Base-by-base conservation (phyloP, 2,113 vertebrate species). In the Lagopus muta region DNA sequence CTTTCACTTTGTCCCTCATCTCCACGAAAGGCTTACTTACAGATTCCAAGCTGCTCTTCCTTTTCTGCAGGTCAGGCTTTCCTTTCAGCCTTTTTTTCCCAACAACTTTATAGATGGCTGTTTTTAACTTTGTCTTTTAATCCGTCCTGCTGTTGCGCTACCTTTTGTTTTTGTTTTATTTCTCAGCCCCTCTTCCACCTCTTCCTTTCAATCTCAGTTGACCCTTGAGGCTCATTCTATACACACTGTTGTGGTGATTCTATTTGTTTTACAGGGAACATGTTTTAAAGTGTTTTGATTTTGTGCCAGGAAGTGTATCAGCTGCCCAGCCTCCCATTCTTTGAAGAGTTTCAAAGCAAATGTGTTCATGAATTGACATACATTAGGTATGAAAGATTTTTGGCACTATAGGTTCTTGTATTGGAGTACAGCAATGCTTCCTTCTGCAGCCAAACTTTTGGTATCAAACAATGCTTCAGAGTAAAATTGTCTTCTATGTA, bases 321-420 rank as follows among this genome's bases (percentile, higher is more conserved):
- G 70, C 54, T 97, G 57, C 64, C 28, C 60, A 61, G 6, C 73
- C 38, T 79, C 74, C 62, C 62, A 30, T 74, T 70, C 61, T 91
- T 88, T 78, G 60, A 89, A 82, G 79, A 65, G 36, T 94, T 94
- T 79, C 61, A 91, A 83, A 94, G 80, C 79, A 88, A 58, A 75
- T 81, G 36, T 90, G 82, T 90, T 95, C 8, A 52, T 81, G 72
- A 93, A 45, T 62, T 95, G 80, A 65, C n/a, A 8, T n/a, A 22
- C 3, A n/a, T 32, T 86, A 58, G 57, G 62, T 93, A 69, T 48
- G 62, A 86, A n/a, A 82, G 38, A 42, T 58, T 32, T 54, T 91
- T 32, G 65, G 62, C 16, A 6, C 43, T 55, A 10, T 8, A 69
- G 75, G 25, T 86, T 78, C 9, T 75, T 55, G 13, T 64, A n/a